A percentile compares a stretch with the other conserved stretches of the same genome.
These are phyloP conservation scores for Epinephelus fuscoguttatus DNA, from an alignment of 2,113 vertebrate species.

Conservation along the genomic window DNA sequence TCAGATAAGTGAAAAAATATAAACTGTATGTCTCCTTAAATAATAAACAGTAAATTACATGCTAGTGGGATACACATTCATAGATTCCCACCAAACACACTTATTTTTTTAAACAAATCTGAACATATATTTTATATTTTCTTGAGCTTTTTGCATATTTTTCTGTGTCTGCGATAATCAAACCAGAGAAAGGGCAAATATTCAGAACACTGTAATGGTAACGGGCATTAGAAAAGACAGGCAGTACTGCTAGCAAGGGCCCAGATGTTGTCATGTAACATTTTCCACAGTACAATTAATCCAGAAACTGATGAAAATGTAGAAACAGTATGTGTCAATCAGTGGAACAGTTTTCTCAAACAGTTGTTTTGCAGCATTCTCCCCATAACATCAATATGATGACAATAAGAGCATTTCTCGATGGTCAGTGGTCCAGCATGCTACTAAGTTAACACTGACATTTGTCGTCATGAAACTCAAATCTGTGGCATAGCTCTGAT, in stretches of 20 bases:
- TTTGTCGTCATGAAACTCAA: conserved; percentile 29
- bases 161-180: conserved; percentile 61
- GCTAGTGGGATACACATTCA: conserved; percentile 52
- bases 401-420: conserved; percentile 58
- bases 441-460: conserved; percentile 54
- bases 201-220: conserved; percentile 44
- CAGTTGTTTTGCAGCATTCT: conserved; percentile 51
- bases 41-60: conserved; percentile 53
- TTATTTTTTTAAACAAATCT: conserved; percentile 6
- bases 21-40: conserved; percentile 17
- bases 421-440: conserved; percentile 57
- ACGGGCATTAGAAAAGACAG: conserved; percentile 49
- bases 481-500: conserved; percentile 44
- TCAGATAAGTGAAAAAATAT: conserved; percentile 1
- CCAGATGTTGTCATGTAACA: conserved; percentile 21
- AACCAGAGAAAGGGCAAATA: conserved; percentile 53
- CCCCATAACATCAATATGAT: conserved; percentile 68
- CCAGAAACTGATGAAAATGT: conserved; percentile 34
- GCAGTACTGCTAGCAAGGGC: conserved; percentile 33
- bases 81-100: conserved; percentile 50
- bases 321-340: conserved; percentile 28
- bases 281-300: conserved; percentile 39
- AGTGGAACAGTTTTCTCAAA: conserved; percentile 27
- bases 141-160: conserved; percentile 75
- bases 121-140: conserved; percentile 46